phyloP scores from a whole-genome alignment of 2,888 invertebrate species.

The Phengaris arion region DNA sequence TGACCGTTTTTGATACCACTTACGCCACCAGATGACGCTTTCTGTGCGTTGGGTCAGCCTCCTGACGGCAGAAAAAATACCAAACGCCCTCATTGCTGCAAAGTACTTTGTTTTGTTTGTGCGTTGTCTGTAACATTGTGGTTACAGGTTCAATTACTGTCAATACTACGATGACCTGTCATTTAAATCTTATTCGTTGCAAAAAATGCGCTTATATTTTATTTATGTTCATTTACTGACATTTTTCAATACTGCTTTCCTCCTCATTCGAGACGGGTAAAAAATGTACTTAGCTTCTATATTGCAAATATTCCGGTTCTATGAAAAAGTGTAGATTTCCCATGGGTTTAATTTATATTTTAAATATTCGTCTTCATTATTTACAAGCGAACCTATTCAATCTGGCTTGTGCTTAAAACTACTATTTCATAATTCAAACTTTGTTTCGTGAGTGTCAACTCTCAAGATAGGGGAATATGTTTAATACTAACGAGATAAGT shows the following conservation, averaged over 20 bases:
- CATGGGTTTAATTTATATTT: constrained; percentile 4
- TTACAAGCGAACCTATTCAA: not conserved
- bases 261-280: not conserved
- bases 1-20: too few relatives aligned
- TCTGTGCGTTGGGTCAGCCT: too few relatives aligned
- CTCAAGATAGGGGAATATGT: not conserved
- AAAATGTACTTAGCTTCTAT: not conserved
- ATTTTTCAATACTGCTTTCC: not conserved
- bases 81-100: too few relatives aligned
- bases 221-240: not conserved
- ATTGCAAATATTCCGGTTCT: not conserved
- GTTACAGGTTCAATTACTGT: too few relatives aligned
- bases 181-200: too few relatives aligned
- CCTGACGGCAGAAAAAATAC: too few relatives aligned
- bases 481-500: constrained; percentile 6
- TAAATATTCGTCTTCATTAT: not conserved
- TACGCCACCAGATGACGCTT: too few relatives aligned
- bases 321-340: constrained; percentile 1
- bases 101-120: too few relatives aligned
- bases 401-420: not conserved
- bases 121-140: too few relatives aligned
- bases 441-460: not conserved
- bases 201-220: not conserved
- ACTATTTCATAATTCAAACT: not conserved
- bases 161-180: too few relatives aligned